A percentile compares a stretch with the other conserved stretches of the same genome.
phyloP scores from a whole-genome alignment of 1,140 invertebrate genomes.

The Saccostrea echinata region DNA sequence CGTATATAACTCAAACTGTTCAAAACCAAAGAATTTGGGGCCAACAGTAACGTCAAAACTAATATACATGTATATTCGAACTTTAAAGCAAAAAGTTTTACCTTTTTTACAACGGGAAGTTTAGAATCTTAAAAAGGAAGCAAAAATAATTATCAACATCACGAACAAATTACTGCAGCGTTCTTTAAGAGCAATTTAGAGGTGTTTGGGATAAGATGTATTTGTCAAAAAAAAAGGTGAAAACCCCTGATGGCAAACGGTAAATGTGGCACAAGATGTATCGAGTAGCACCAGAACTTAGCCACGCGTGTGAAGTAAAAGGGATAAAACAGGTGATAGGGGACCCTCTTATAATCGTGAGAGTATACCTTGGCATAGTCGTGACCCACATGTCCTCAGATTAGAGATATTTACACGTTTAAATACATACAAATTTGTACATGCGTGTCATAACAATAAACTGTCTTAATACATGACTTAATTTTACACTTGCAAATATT shows the following conservation, averaged over 20 bases:
- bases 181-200: not conserved
- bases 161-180: no score
- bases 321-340: constrained; percentile 15
- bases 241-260: not conserved
- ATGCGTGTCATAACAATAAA: constrained; percentile 13
- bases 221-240: no score
- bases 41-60: no score
- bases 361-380: not conserved
- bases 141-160: no score
- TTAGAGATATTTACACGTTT: constrained; percentile 18
- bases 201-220: no score
- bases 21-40: no score
- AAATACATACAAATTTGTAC: constrained; percentile 30
- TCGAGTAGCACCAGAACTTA: not conserved
- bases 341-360: not conserved
- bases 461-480: not conserved
- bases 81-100: no score
- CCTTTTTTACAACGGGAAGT: no score
- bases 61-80: no score
- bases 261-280: not conserved
- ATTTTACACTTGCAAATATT: not conserved
- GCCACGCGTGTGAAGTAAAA: constrained; percentile 11
- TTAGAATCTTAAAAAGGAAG: no score
- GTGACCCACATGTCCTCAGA: constrained; percentile 30
- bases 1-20: no score